Evolutionary conservation across 2,888 invertebrate species (phyloP).

Genomic region (Dolichomitus sp.): DNA sequence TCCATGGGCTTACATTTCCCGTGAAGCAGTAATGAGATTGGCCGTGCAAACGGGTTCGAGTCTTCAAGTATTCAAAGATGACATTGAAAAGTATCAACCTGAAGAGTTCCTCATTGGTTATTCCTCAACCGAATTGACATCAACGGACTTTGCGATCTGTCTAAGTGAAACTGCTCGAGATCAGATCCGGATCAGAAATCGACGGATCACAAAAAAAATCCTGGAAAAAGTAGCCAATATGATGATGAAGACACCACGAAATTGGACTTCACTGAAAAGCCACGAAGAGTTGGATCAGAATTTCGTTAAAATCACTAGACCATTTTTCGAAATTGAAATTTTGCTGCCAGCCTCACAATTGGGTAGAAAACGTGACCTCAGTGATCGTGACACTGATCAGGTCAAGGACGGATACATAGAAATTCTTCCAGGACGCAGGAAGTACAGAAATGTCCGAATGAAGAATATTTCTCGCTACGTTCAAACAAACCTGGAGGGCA

Average conservation of each 20-base stretch:
- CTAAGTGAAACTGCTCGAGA: constrained; percentile 88
- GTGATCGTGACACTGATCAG: constrained; percentile 87
- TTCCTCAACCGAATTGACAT: constrained; percentile 88
- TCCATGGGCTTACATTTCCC: constrained; percentile 80
- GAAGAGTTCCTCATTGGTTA: constrained; percentile 89
- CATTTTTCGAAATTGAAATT: constrained; percentile 89
- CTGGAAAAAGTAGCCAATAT: constrained; percentile 83
- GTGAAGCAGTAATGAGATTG: constrained; percentile 66
- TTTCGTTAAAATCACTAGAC: constrained; percentile 87
- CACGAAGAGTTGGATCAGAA: constrained; percentile 89
- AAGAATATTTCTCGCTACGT: constrained; percentile 88
- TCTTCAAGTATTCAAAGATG: constrained; percentile 69
- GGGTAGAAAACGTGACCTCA: constrained; percentile 51
- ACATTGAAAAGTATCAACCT: constrained; percentile 70
- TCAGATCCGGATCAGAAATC: constrained; percentile 75
- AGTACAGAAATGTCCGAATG: constrained; percentile 88
- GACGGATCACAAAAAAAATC: constrained; percentile 70
- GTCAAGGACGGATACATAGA: constrained; percentile 90
- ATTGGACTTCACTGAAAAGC: constrained; percentile 90
- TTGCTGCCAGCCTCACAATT: constrained; percentile 62
- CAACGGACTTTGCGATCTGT: constrained; percentile 91
- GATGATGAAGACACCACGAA: constrained; percentile 87
- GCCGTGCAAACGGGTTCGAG: constrained; percentile 70
- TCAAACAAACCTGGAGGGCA: constrained; percentile 88
- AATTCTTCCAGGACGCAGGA: constrained; percentile 87